A percentile compares a stretch with the other conserved stretches of the same genome.
phyloP scores from a whole-genome alignment of 2,797 vertebrate genomes.

The Tokudaia tokunoshimensis region DNA sequence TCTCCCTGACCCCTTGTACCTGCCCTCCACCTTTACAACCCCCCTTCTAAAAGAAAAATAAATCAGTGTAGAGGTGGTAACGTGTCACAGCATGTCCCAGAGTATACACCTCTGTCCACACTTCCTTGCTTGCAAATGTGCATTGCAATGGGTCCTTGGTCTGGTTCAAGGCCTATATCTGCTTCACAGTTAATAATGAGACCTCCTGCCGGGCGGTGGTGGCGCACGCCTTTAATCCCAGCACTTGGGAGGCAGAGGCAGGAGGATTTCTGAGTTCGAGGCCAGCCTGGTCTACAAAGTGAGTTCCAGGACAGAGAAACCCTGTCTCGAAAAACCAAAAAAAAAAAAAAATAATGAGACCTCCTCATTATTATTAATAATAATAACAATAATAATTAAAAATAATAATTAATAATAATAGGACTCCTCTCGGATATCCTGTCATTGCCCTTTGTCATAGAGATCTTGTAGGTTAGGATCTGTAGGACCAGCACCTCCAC shows the following conservation, averaged over 20 bases:
- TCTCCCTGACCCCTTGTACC: background rate
- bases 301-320: too few relatives aligned
- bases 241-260: too few relatives aligned
- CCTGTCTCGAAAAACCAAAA: too few relatives aligned
- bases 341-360: too few relatives aligned
- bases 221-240: too few relatives aligned
- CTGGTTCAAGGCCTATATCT: background rate
- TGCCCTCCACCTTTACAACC: background rate
- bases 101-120: background rate
- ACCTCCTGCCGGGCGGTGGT: too few relatives aligned
- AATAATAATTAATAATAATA: too few relatives aligned
- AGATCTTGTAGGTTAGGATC: background rate
- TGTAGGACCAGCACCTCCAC: background rate
- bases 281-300: too few relatives aligned
- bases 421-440: background rate
- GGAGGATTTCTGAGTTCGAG: too few relatives aligned
- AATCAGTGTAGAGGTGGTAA: background rate
- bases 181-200: background rate
- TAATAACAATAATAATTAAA: too few relatives aligned
- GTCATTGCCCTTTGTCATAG: background rate
- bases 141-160: background rate
- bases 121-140: background rate
- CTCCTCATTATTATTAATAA: too few relatives aligned
- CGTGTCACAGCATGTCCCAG: background rate
- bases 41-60: background rate